A percentile compares a stretch with the other conserved stretches of the same genome.
Evolutionary conservation across 2,888 invertebrate species (phyloP).

Genomic region (Microctonus brassicae): DNA sequence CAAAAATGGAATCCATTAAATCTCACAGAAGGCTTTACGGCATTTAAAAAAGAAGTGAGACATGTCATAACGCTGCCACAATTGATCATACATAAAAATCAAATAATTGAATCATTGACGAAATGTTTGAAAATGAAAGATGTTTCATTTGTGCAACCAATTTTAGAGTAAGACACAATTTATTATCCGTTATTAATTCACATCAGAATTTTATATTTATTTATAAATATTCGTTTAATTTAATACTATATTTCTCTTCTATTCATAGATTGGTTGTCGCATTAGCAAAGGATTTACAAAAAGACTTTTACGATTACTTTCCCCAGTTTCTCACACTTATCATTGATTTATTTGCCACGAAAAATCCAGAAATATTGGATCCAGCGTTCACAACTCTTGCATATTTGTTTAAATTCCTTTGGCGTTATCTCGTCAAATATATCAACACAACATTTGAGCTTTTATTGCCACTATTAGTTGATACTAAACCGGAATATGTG

Average conservation of each 20-base stretch:
- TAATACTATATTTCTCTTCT: constrained; percentile 52
- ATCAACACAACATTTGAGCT: constrained; percentile 80
- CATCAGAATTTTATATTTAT: background rate
- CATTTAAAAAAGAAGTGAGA: constrained; percentile 82
- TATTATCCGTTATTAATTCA: background rate
- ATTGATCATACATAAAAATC: constrained; percentile 83
- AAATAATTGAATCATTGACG: constrained; percentile 79
- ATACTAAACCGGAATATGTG: constrained; percentile 85
- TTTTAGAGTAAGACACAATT: constrained; percentile 83
- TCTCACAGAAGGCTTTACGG: constrained; percentile 84
- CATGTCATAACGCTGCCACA: constrained; percentile 87
- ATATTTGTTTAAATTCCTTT: constrained; percentile 90
- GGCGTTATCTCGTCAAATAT: constrained; percentile 86
- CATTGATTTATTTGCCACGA: constrained; percentile 79
- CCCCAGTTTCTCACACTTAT: constrained; percentile 81
- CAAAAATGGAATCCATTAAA: constrained; percentile 93
- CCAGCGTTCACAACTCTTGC: constrained; percentile 89
- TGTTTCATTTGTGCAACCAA: constrained; percentile 81
- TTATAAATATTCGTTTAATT: background rate
- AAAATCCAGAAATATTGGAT: constrained; percentile 88
- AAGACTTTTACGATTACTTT: constrained; percentile 91
- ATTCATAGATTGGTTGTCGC: constrained; percentile 83
- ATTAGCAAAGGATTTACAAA: constrained; percentile 87
- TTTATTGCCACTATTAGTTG: constrained; percentile 82
- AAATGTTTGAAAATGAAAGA: constrained; percentile 82